Evolutionary conservation across 1,140 invertebrate species (phyloP).

Genomic region (Laupala kohalensis): DNA sequence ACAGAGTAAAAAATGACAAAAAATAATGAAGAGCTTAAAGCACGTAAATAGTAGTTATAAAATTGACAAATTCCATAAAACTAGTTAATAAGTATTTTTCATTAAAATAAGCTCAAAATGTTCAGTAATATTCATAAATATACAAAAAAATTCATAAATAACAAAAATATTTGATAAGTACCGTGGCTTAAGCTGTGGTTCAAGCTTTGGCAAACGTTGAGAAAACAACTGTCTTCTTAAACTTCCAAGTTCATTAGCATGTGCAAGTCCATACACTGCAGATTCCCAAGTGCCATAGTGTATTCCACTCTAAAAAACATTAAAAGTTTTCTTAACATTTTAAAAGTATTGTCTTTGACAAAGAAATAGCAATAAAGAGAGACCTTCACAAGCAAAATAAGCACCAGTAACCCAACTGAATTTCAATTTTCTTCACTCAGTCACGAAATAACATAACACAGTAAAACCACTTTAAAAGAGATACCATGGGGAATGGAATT

Average conservation of each 20-base stretch:
- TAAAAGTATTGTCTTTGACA: too few relatives aligned
- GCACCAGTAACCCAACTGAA: too few relatives aligned
- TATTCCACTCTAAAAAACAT: conserved; percentile 20
- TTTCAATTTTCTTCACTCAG: too few relatives aligned
- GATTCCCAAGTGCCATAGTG: conserved; percentile 78
- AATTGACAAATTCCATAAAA: neutral
- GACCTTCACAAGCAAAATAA: too few relatives aligned
- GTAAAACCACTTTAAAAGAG: too few relatives aligned
- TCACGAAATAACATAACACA: too few relatives aligned
- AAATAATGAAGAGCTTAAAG: too few relatives aligned
- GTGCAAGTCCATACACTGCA: conserved; percentile 53
- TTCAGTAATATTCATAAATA: neutral
- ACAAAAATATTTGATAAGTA: conserved; percentile 21
- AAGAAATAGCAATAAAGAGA: too few relatives aligned
- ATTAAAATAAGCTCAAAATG: too few relatives aligned
- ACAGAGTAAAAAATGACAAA: neutral
- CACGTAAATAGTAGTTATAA: neutral
- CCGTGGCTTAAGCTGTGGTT: conserved; percentile 42
- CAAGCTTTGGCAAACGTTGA: conserved; percentile 42
- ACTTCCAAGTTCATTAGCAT: conserved; percentile 42
- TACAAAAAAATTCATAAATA: neutral
- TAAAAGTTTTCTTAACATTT: neutral
- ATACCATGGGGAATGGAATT: too few relatives aligned
- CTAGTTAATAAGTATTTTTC: too few relatives aligned
- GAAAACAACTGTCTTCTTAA: conserved; percentile 52